Percentiles rank a stretch among this genome's conserved stretches.
Conservation (phyloP, 2,888 invertebrate genomes). For the Axea sp. region DNA sequence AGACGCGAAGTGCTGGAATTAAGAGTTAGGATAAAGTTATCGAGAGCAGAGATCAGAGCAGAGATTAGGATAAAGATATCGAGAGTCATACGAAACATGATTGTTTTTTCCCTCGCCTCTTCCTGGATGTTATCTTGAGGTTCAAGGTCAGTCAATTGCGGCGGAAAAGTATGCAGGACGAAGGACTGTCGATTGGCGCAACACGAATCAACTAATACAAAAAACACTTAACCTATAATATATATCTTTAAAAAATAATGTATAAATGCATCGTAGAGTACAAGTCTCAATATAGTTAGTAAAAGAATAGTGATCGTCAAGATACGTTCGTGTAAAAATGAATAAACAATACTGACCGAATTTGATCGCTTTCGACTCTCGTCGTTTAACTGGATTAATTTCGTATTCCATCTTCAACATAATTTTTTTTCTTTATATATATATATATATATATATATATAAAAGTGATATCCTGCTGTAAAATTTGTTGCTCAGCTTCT, state of each 20-base stretch:
- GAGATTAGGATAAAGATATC: too few relatives aligned
- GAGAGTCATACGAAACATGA: not conserved
- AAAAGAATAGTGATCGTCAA: conserved; percentile 18
- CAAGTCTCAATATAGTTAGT: conserved; percentile 19
- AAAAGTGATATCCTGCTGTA: conserved; percentile 3
- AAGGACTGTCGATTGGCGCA: conserved; percentile 49
- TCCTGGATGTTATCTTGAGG: not conserved
- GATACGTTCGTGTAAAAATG: conserved; percentile 24
- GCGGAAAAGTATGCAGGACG: conserved; percentile 39
- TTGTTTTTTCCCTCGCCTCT: conserved; percentile 1
- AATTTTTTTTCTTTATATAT: too few relatives aligned
- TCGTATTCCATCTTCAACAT: too few relatives aligned
- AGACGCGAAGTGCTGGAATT: too few relatives aligned
- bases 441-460: not conserved
- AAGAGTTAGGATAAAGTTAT: too few relatives aligned
- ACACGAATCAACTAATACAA: conserved; percentile 46
- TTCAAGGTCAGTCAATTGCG: conserved; percentile 27
- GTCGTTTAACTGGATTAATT: too few relatives aligned
- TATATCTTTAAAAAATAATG: conserved; percentile 49
- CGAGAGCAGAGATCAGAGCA: too few relatives aligned
- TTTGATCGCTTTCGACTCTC: conserved; percentile 42
- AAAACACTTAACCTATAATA: conserved; percentile 48
- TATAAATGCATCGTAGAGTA: conserved; percentile 51
- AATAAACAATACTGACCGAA: conserved; percentile 53
- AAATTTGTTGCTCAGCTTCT: conserved; percentile 9